Evolutionary conservation across 2,888 invertebrate species (phyloP).

Genomic region (Apodemia hepburni): DNA sequence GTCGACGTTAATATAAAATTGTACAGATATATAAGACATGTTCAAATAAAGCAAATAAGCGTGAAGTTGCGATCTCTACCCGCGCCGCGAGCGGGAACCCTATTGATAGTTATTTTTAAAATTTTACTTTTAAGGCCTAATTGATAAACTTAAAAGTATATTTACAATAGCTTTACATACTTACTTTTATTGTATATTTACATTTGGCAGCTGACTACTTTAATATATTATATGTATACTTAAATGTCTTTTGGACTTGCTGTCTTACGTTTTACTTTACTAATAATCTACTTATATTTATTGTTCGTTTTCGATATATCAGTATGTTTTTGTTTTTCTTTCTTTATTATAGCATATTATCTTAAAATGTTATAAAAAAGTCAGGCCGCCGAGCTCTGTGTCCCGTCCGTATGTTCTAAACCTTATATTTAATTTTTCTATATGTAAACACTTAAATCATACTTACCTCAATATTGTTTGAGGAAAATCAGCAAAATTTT

Average conservation of each 20-base stretch:
- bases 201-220: conserved; percentile 5
- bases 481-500: too few relatives aligned
- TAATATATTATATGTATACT: not conserved
- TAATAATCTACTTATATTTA: conserved; percentile 8
- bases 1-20: conserved; percentile 14
- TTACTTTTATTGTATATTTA: not conserved
- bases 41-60: conserved; percentile 7
- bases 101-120: conserved; percentile 4
- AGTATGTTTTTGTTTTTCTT: not conserved
- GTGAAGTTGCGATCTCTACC: conserved; percentile 13
- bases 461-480: too few relatives aligned
- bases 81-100: not conserved
- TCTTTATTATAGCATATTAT: not conserved
- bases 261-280: not conserved
- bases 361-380: not conserved
- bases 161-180: conserved; percentile 10
- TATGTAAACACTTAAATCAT: not conserved
- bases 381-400: not conserved
- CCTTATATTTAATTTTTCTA: not conserved
- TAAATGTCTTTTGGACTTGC: not conserved
- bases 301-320: not conserved
- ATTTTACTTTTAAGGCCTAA: conserved; percentile 11
- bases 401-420: not conserved
- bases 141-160: conserved; percentile 1
- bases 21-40: conserved; percentile 9